These are phyloP conservation scores for Sorex maritimensis DNA, from an alignment of 2,797 vertebrate species.

Conservation along the genomic window DNA sequence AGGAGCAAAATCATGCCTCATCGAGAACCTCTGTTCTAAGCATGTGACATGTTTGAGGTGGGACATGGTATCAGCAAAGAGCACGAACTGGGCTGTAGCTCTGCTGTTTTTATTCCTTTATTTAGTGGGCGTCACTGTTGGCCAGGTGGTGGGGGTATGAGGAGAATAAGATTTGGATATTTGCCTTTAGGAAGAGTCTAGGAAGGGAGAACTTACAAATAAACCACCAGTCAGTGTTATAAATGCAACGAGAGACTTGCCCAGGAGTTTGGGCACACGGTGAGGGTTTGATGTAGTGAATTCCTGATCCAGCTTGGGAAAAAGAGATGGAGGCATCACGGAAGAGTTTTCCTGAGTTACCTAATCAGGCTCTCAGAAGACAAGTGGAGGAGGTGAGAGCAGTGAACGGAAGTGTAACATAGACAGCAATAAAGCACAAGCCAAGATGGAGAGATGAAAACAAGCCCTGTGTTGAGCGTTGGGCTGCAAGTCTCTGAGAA, in stretches of 20 bases:
- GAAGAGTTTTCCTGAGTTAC: neutral
- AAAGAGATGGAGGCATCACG: neutral
- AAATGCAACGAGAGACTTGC: neutral
- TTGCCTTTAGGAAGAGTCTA: constrained; percentile 27
- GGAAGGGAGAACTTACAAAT: neutral
- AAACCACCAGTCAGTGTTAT: neutral
- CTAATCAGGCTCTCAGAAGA: neutral
- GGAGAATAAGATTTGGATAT: neutral
- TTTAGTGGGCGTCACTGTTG: neutral
- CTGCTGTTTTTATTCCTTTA: neutral
- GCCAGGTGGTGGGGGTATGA: neutral
- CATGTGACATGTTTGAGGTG: too few relatives aligned
- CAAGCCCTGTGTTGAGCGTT: neutral
- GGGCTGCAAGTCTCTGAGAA: neutral
- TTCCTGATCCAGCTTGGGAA: neutral
- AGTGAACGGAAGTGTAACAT: neutral
- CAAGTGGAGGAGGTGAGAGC: neutral
- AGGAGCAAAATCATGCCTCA: neutral
- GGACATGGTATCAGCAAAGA: neutral
- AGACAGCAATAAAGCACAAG: neutral
- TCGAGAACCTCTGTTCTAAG: neutral
- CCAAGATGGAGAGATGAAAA: neutral
- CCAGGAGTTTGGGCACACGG: neutral
- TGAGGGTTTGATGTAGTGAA: neutral
- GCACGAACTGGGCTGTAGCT: neutral